A percentile compares a stretch with the other conserved stretches of the same genome.
These are phyloP conservation scores for Harlomillsia oculata DNA, from an alignment of 1,140 invertebrate genomes.

Conservation along the genomic window DNA sequence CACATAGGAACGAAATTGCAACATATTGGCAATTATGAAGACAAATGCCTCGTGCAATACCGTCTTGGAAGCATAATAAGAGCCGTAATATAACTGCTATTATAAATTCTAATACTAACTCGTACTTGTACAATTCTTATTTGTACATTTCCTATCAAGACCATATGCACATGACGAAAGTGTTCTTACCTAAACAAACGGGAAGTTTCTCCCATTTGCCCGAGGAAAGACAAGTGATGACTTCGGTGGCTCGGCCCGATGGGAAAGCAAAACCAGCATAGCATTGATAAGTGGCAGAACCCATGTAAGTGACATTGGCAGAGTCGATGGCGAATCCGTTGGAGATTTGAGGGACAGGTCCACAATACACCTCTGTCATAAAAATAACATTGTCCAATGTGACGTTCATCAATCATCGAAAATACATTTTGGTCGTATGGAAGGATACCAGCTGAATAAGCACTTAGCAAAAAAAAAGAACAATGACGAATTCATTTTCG, in stretches of 20 bases:
- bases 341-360: constrained; percentile 91
- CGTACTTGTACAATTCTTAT: too few relatives aligned
- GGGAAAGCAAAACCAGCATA: constrained; percentile 92
- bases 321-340: constrained; percentile 93
- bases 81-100: too few relatives aligned
- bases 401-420: background rate
- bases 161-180: too few relatives aligned
- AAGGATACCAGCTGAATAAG: background rate
- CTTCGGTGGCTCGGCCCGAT: constrained; percentile 73
- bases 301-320: constrained; percentile 86
- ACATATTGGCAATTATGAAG: too few relatives aligned
- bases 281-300: constrained; percentile 88
- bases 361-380: constrained; percentile 82
- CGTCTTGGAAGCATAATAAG: too few relatives aligned
- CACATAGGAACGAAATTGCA: too few relatives aligned
- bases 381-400: background rate
- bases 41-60: too few relatives aligned
- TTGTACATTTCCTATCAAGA: too few relatives aligned
- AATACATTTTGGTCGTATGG: background rate
- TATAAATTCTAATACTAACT: too few relatives aligned
- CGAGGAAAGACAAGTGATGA: constrained; percentile 75
- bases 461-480: background rate
- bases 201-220: constrained; percentile 86
- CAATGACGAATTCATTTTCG: background rate
- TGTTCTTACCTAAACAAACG: constrained; percentile 63